Evolutionary conservation across 2,888 invertebrate genomes (phyloP), one percentile per base, ranked within the genome.

Genomic region (Oxytorus armatus): DNA sequence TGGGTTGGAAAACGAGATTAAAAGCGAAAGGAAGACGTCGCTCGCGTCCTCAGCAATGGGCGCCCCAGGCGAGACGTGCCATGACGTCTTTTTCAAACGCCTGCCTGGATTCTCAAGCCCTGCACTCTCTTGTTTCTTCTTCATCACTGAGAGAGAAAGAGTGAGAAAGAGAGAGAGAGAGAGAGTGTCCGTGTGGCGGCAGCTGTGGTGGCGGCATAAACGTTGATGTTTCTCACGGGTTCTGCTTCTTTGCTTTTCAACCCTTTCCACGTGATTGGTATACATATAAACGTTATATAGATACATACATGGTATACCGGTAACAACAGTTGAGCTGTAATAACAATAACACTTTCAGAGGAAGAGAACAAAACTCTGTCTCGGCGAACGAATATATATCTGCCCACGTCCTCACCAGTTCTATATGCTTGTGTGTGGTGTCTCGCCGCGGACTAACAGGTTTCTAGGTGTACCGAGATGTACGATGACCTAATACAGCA

Each of bases 1-100:
- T 78, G 79, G 75, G 74, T 83, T 79, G 78, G 73, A 81, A 82
- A 84, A 74, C 83, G 79, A 82, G 84, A 86, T 87, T 87, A 87
- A 87, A 84, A 88, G 87, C 85, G 86, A 87, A 87, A 85, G 86
- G 82, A 84, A 85, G 86, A 86, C 84, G 81, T 85, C 79, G 79
- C 72, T 73, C 77, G 76, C 61, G 73, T 77, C 79, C 70, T 70
- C 81, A 72, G 63, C 68, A 72, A 78, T 59, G 55, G 76, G 49
- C 65, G 79, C 83, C 81, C 49, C 79, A 77, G 81, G 81, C 77
- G 70, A 83, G 82, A 83, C 80, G 82, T 74, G 79, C 77, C 77
- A 79, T 82, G 83, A 81, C 81, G 78, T 84, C 83, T 84, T 81
- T 82, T 83, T 83, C 84, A 63, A 77, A 76, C 82, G 70, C 79